Percentiles rank a stretch among this genome's conserved stretches.
Conservation (phyloP, 2,113 vertebrate genomes). For the Prochilodus magdalenae region DNA sequence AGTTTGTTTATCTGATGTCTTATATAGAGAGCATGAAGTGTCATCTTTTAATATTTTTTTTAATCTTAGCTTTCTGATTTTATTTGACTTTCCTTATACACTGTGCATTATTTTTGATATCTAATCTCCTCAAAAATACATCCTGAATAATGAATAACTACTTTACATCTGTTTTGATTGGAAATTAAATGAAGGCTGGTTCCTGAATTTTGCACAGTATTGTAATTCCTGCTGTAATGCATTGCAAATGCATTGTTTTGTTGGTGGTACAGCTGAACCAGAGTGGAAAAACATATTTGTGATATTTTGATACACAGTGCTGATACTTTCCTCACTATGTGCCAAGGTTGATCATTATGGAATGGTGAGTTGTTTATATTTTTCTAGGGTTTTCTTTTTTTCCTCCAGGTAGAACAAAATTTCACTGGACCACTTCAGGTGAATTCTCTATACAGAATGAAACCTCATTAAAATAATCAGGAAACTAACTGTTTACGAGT, state of each 20-base stretch:
- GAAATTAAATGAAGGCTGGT: too few species aligned
- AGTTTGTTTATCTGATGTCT: too few species aligned
- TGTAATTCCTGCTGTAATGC: neutral
- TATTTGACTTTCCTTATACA: too few species aligned
- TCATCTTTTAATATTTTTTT: too few species aligned
- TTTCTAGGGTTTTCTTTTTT: neutral
- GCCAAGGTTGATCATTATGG: slow-evolving; percentile 9
- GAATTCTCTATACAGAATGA: neutral
- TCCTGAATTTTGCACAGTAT: neutral
- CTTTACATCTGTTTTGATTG: too few species aligned
- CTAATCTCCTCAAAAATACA: too few species aligned
- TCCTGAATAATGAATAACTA: too few species aligned
- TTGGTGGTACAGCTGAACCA: neutral
- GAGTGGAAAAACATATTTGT: neutral
- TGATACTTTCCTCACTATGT: slow-evolving; percentile 6
- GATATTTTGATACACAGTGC: neutral
- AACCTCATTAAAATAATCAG: slow-evolving; percentile 18
- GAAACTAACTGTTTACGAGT: neutral
- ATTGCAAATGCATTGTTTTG: neutral
- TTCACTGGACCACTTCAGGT: neutral
- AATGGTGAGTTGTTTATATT: slow-evolving; percentile 17
- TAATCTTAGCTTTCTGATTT: too few species aligned
- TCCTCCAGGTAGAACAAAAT: neutral
- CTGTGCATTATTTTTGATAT: too few species aligned
- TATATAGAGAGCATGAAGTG: too few species aligned